Evolutionary conservation across 2,888 invertebrate species (phyloP).

Genomic region (Ephialtes manifestator): DNA sequence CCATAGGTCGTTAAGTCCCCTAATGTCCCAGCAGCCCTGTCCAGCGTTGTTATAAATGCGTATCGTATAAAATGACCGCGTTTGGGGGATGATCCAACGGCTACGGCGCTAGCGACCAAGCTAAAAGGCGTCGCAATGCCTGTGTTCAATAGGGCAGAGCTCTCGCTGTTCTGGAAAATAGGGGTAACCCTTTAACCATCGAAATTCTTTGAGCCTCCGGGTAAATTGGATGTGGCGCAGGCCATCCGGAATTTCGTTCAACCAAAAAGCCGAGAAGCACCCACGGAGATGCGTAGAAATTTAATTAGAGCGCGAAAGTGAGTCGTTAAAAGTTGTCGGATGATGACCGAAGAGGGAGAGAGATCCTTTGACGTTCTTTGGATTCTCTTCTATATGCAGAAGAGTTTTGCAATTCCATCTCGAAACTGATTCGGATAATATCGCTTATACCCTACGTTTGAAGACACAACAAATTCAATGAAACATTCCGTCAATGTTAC

Average conservation of each 20-base stretch:
- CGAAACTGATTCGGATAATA: slow-evolving; percentile 27
- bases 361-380: slow-evolving; percentile 19
- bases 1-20: slow-evolving; percentile 54
- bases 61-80: slow-evolving; percentile 67
- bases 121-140: slow-evolving; percentile 50
- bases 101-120: slow-evolving; percentile 26
- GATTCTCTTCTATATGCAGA: not conserved
- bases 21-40: slow-evolving; percentile 49
- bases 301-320: slow-evolving; percentile 76
- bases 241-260: slow-evolving; percentile 54
- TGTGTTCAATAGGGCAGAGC: slow-evolving; percentile 45
- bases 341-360: slow-evolving; percentile 46
- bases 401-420: not conserved
- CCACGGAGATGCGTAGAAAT: slow-evolving; percentile 73
- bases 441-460: slow-evolving; percentile 24
- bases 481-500: not conserved
- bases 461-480: not conserved
- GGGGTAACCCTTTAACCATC: slow-evolving; percentile 76
- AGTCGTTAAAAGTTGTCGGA: slow-evolving; percentile 69
- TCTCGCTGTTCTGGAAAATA: slow-evolving; percentile 57
- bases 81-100: slow-evolving; percentile 42
- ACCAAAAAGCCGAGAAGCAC: slow-evolving; percentile 42
- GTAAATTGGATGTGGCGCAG: slow-evolving; percentile 59
- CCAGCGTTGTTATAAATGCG: slow-evolving; percentile 68
- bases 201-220: slow-evolving; percentile 75